Base-by-base conservation (phyloP, 2,113 vertebrate genomes). In the Syngnathus scovelli region DNA sequence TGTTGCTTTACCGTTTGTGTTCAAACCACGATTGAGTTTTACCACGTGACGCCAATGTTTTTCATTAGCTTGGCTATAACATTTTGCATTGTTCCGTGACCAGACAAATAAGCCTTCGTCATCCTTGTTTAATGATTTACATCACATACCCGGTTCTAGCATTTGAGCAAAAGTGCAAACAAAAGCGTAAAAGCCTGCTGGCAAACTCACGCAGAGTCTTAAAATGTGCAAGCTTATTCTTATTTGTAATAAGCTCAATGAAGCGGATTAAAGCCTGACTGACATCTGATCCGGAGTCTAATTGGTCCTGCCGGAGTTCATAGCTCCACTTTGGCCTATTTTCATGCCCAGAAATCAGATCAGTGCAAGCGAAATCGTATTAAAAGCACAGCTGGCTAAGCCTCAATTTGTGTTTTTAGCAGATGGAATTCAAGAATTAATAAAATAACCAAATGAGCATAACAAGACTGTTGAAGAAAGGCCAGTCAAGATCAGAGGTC, bases 121-220 rank as follows among this genome's bases (percentile, higher is more conserved):
- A 66, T 41, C n/a, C 49, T 39, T 66, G 51, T 70, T 66, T 75
- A 72, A 79, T 72, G 58, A 79, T 79, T 75, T 69, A 69, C 77
- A 68, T 39, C 66, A 59, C n/a, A 68, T 56, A 69, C 11, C 44
- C 52, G 44, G 19, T 33, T 9, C 6, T 39, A 41, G 58, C 44
- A 36, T 58, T 41, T 43, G 41, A 67, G 67, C 62, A 67, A 62
- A 70, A 51, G 38, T 27, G 44, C 41, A 62, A 75, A 70, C 63
- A 23, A 21, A 73, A 23, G 64, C 63, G 64, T 48, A 76, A 56
- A 43, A 18, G 51, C 39, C 13, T 66, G 36, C 54, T 56, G 41
- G 52, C 0, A 7, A 77, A 64, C 61, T 58, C 70, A 71, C 72
- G 78, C 46, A 1, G 62, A 66, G 61, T 68, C 10, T 61, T 56